Percentiles rank a stretch among this genome's conserved stretches.
Conservation (phyloP, 2,797 vertebrate species). For the Acanthis flammea region DNA sequence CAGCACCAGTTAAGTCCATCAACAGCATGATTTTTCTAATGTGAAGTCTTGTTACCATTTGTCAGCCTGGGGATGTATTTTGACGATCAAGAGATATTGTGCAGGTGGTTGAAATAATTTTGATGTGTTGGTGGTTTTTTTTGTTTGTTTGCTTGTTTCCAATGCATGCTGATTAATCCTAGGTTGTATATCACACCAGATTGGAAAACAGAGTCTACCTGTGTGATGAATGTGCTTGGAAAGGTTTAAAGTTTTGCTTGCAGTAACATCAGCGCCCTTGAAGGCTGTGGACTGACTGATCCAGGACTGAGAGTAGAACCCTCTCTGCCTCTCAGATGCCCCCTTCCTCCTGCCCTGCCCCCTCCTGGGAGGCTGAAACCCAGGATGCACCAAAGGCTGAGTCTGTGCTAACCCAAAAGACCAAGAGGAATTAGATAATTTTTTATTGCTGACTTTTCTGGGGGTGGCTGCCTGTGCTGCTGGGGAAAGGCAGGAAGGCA, state of each 20-base stretch:
- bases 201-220: neutral
- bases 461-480: fast-evolving
- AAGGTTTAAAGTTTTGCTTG: neutral
- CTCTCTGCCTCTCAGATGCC: neutral
- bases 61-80: neutral
- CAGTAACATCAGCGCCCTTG: conserved; percentile 5
- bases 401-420: neutral
- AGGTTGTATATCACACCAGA: neutral
- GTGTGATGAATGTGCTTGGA: conserved; percentile 6
- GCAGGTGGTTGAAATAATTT: conserved; percentile 24
- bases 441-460: neutral
- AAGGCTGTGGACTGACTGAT: neutral
- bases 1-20: neutral
- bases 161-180: conserved; percentile 17
- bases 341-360: neutral
- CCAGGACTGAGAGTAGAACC: neutral
- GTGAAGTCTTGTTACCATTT: conserved; percentile 1
- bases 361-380: neutral
- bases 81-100: neutral
- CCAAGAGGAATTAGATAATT: neutral
- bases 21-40: neutral
- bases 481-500: neutral
- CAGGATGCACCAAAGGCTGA: fast-evolving
- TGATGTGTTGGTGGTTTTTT: neutral
- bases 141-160: neutral